Evolutionary conservation across 2,113 vertebrate genomes (phyloP), one percentile per base, ranked within the genome.

Genomic region (Pogonocichla stellata): DNA sequence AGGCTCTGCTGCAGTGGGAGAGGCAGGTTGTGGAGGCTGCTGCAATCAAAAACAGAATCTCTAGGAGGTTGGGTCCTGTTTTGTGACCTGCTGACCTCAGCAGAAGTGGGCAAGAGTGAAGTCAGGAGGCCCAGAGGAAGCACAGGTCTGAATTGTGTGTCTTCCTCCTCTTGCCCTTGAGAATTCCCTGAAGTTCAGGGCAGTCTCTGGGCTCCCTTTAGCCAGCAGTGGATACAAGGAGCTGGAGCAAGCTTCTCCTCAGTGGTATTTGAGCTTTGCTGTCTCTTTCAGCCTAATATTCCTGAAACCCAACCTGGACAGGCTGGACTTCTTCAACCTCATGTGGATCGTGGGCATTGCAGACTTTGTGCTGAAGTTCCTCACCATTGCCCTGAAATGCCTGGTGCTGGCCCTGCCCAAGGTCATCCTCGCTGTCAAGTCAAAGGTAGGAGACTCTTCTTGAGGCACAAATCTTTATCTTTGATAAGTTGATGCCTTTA

Each of bases 341-440:
- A 98, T 99, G 95, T 99, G 99, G 99, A 98, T 98, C 0, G 99
- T 99, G 93, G 99, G 99, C 53, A 99, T 99, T 8, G 99, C 98
- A 2, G 99, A 99, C 97, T 99, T 99, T 34, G 98, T 99, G 33
- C 98, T 99, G 13, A 99, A 99, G 94, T 99, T 98, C 72, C 97
- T 99, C 96, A 99, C 99, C 90, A 99, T 99, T 0, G 98, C 98
- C 19, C 92, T 99, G 95, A 99, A 99, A 96, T 99, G 99, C 96
- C 97, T 99, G 6, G 11, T 99, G 1, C 98, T 99, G 67, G 99
- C 99, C 67, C 97, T 99, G 90, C 99, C 99, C 19, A 99, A 98
- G 97, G 98, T 99, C 92, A 97, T 99, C 81, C 98, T 99, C 38
- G 99, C 99, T 2, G 99, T 99, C 96, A 99, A 99, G 96, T 99